These are phyloP conservation scores for Luehdorfia chinensis DNA, from an alignment of 1,140 invertebrate species.

Conservation along the genomic window DNA sequence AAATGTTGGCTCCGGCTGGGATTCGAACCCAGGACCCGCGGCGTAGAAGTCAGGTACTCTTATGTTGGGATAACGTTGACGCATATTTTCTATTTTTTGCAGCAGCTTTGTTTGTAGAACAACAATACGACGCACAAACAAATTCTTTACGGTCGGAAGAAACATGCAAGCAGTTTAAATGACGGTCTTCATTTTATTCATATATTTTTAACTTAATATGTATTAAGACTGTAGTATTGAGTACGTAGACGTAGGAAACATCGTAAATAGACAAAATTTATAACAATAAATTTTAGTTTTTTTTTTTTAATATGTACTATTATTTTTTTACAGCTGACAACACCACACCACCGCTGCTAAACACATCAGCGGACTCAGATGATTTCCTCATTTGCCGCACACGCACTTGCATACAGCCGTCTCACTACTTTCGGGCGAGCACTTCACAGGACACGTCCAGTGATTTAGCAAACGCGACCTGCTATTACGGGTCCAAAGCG, in stretches of 20 bases:
- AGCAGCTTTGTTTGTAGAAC: constrained; percentile 17
- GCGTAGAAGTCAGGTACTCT: too few species aligned
- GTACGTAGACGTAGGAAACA: not conserved
- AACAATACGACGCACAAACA: constrained; percentile 14
- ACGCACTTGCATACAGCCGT: constrained; percentile 60
- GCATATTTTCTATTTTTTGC: constrained; percentile 3
- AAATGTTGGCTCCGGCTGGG: too few species aligned
- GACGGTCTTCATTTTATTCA: constrained; percentile 1
- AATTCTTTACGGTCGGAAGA: constrained; percentile 12
- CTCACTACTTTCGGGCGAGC: constrained; percentile 53
- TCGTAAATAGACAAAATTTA: not conserved
- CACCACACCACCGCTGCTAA: constrained; percentile 53
- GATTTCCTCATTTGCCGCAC: constrained; percentile 60
- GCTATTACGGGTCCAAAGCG: constrained; percentile 51
- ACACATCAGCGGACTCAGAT: constrained; percentile 42
- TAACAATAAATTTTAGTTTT: not conserved
- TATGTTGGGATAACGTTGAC: too few species aligned
- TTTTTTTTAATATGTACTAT: not conserved
- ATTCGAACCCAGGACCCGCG: too few species aligned
- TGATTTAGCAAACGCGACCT: constrained; percentile 33
- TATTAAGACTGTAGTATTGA: constrained; percentile 1
- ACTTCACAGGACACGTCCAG: constrained; percentile 30
- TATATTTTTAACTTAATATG: constrained; percentile 1
- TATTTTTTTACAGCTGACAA: constrained; percentile 48
- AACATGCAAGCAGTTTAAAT: constrained; percentile 8